These are phyloP conservation scores for Actinemys pallida DNA, from an alignment of 2,113 vertebrate species.

Conservation along the genomic window DNA sequence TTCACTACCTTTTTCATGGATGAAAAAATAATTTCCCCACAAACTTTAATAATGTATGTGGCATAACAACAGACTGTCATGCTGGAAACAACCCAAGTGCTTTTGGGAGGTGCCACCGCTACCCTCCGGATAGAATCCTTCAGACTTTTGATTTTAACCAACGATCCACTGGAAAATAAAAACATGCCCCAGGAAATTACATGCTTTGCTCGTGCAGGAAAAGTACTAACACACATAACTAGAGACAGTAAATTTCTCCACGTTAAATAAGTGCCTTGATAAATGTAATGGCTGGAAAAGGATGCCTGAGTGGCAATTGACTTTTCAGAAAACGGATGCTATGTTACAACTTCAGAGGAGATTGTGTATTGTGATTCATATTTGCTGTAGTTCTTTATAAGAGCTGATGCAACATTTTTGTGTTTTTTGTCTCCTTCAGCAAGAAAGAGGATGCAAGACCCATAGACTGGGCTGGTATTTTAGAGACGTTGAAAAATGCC, in stretches of 20 bases:
- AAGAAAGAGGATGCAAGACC: background rate
- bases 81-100: background rate
- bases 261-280: background rate
- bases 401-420: accelerated
- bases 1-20: background rate
- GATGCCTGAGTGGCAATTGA: accelerated
- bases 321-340: background rate
- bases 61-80: background rate
- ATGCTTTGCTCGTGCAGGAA: background rate
- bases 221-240: accelerated
- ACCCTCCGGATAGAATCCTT: background rate
- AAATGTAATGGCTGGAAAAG: background rate
- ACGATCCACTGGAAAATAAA: background rate
- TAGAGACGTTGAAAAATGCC: background rate
- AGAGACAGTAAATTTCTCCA: accelerated
- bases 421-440: background rate
- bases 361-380: accelerated
- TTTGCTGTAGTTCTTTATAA: accelerated
- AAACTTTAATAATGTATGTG: background rate
- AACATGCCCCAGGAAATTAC: background rate
- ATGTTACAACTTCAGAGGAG: accelerated
- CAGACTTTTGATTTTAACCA: background rate
- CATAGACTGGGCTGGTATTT: background rate
- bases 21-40: background rate
- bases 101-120: background rate